Evolutionary conservation across 2,888 invertebrate species (phyloP).

Genomic region (Marronus borbonicus): DNA sequence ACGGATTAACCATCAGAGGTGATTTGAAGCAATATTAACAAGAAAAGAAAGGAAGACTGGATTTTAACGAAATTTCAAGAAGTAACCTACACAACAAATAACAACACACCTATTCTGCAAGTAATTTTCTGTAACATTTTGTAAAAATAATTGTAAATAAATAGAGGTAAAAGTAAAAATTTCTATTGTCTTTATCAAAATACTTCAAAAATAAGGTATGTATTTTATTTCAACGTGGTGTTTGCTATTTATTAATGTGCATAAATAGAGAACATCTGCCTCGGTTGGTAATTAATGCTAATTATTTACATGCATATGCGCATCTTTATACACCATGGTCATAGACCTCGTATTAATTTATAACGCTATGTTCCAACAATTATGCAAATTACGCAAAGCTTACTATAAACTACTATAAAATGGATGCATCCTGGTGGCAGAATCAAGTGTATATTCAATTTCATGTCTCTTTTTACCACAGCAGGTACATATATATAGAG

Average conservation of each 20-base stretch:
- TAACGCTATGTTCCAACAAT: background rate
- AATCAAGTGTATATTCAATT: background rate
- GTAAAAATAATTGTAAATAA: no score
- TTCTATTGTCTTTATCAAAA: background rate
- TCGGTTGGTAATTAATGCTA: slow-evolving; percentile 23
- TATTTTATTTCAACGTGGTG: background rate
- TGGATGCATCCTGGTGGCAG: background rate
- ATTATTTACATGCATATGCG: slow-evolving; percentile 30
- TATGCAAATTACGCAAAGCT: background rate
- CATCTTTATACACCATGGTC: slow-evolving; percentile 16
- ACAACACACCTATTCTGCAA: no score
- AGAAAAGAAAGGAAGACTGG: no score
- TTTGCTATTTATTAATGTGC: slow-evolving; percentile 5
- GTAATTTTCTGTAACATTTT: no score
- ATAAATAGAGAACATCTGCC: slow-evolving; percentile 22
- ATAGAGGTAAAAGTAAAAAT: no score
- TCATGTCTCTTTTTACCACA: background rate
- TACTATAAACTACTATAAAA: background rate
- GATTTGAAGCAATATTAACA: no score
- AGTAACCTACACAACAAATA: no score
- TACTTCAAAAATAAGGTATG: background rate
- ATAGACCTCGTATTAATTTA: slow-evolving; percentile 33
- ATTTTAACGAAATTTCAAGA: no score
- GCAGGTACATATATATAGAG: background rate
- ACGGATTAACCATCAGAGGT: no score